phyloP scores from a whole-genome alignment of 2,797 vertebrate genomes.

The Urophycis tenuis region DNA sequence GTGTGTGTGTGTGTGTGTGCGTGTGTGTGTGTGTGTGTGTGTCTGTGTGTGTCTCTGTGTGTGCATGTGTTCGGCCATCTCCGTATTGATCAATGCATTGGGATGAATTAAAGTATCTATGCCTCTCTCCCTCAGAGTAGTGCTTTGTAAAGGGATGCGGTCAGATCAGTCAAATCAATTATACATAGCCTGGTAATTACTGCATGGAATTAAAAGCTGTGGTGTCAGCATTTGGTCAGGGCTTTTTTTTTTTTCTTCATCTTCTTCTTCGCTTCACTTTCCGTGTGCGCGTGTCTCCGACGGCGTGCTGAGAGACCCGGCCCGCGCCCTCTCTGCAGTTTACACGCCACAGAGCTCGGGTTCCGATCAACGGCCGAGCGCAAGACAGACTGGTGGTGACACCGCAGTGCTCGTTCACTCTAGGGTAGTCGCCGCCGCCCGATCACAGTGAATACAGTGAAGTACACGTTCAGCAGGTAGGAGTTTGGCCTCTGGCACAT shows the following conservation, averaged over 20 bases:
- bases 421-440: background rate
- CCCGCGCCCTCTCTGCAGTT: background rate
- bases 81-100: slow-evolving; percentile 45
- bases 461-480: background rate
- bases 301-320: background rate
- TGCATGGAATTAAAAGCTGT: slow-evolving; percentile 69
- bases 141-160: slow-evolving; percentile 66
- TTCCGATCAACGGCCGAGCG: background rate
- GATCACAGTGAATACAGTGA: background rate
- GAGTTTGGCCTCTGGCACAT: background rate
- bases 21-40: background rate
- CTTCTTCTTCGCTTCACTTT: slow-evolving; percentile 33
- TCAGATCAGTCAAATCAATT: slow-evolving; percentile 64
- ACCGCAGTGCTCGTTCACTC: background rate
- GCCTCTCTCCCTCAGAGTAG: slow-evolving; percentile 47
- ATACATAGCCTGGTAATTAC: slow-evolving; percentile 74
- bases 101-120: slow-evolving; percentile 59
- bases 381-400: background rate
- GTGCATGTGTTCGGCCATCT: slow-evolving; percentile 15
- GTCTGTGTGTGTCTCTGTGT: background rate
- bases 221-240: slow-evolving; percentile 61
- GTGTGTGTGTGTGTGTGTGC: slow-evolving; percentile 8
- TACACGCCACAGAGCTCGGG: background rate
- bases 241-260: slow-evolving; percentile 26
- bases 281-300: background rate